A percentile compares a stretch with the other conserved stretches of the same genome.
Conservation (phyloP, 2,888 invertebrate genomes). For the Phengaris arion region DNA sequence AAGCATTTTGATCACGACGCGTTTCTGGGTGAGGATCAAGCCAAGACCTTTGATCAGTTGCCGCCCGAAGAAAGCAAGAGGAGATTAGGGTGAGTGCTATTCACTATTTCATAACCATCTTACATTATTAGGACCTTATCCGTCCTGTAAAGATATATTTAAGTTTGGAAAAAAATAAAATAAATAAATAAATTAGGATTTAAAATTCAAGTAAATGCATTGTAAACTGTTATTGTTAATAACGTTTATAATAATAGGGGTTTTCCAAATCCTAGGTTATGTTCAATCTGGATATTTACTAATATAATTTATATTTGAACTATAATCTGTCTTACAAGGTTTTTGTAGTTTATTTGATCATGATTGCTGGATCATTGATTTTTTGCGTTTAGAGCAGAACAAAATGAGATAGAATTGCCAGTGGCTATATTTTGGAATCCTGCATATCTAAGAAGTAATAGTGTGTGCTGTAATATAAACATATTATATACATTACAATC, state of each 20-base stretch:
- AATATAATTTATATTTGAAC: background rate
- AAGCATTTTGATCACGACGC: conserved; percentile 97
- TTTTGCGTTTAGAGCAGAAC: background rate
- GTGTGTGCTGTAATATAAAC: too few species aligned
- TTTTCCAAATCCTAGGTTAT: too few species aligned
- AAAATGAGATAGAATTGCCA: background rate
- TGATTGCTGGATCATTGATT: conserved; percentile 10
- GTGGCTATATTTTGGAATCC: background rate
- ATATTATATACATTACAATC: background rate
- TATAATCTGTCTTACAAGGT: background rate
- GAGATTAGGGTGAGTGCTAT: conserved; percentile 83
- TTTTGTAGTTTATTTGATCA: background rate
- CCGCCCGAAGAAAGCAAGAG: conserved; percentile 96
- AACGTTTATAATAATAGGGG: background rate
- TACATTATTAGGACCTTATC: too few species aligned
- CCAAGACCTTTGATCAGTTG: conserved; percentile 95
- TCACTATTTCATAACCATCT: background rate
- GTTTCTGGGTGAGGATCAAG: conserved; percentile 95
- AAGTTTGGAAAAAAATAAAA: too few species aligned
- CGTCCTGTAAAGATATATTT: too few species aligned
- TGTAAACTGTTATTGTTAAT: background rate
- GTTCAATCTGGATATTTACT: too few species aligned
- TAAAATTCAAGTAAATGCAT: background rate
- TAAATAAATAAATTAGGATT: too few species aligned
- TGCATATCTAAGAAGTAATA: too few species aligned